Evolutionary conservation across 1,140 invertebrate species (phyloP), one percentile per base, ranked within the genome.

Genomic region (Meloidogyne hapla): DNA sequence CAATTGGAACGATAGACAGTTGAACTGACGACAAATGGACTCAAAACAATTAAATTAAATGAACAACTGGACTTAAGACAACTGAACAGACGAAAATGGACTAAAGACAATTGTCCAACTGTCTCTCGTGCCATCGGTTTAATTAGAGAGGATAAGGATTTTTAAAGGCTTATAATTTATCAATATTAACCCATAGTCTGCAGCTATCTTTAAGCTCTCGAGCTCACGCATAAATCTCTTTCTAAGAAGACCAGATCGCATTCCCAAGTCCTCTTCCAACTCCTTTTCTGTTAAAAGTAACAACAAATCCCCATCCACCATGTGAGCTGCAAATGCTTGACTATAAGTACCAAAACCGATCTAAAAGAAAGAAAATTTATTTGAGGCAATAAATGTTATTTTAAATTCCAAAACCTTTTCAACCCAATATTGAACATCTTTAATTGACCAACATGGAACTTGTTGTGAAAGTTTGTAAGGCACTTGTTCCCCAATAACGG

Each of bases 371-470:
- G n/a, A 48, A 68, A 40, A 15, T 28, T 15, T 26, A 25, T 67
- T 15, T 13, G 21, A 42, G 23, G 64, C 18, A 65, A 23, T n/a
- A 18, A 4, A 73, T 15, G 48, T 40, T 68, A 10, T 3, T 56
- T 13, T 8, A 38, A 56, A 9, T 28, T 21, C 25, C 38, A 81
- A 72, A 77, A 91, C 91, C 88, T 92, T 95, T 85, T 95, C 95
- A 0, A 99, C 94, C 96, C 96, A 99, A 88, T 98, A 94, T 77
- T 92, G 89, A 0, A 99, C 96, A 89, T 99, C 96, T 86, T 94
- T 93, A 4, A 91, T 92, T 0, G 93, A 96, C 97, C 97, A 99
- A 0, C 98, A 89, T 0, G 96, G 96, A 28, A 84, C 78, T 72
- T 89, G 88, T 87, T 98, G 96, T 28, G 94, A 96, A 38, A 99